phyloP scores from a whole-genome alignment of 1,140 invertebrate genomes.

The Tribolium madens region DNA sequence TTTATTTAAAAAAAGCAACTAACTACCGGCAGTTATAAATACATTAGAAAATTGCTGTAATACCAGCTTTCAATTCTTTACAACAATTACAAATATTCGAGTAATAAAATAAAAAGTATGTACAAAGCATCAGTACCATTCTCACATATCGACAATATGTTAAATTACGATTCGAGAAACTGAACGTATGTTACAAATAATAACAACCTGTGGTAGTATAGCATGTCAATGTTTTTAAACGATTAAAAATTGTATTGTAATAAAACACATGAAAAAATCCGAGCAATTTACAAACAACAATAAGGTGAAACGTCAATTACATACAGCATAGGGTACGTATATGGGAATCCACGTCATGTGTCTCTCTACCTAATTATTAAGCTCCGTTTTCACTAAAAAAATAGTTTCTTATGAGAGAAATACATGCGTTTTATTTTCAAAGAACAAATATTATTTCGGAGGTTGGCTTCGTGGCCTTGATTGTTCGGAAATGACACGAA shows the following conservation, averaged over 20 bases:
- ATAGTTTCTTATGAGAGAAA: background rate
- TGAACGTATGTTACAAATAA: background rate
- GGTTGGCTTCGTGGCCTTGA: slow-evolving; percentile 6
- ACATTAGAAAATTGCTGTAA: too few species aligned
- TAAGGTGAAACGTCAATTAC: slow-evolving; percentile 27
- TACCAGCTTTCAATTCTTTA: background rate
- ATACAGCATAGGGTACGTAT: slow-evolving; percentile 28
- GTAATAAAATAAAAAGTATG: background rate
- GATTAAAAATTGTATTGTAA: slow-evolving; percentile 29
- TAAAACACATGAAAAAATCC: slow-evolving; percentile 32
- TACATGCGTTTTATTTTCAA: background rate
- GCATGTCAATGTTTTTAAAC: slow-evolving; percentile 31
- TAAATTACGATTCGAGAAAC: slow-evolving; percentile 10
- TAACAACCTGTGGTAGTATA: background rate
- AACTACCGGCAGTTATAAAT: too few species aligned
- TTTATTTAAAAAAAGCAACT: too few species aligned
- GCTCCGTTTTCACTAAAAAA: slow-evolving; percentile 3
- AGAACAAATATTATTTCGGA: background rate
- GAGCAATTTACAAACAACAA: slow-evolving; percentile 29
- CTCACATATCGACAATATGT: slow-evolving; percentile 26
- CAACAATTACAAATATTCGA: background rate
- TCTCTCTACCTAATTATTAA: slow-evolving; percentile 19
- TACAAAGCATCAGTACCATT: background rate
- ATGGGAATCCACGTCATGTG: slow-evolving; percentile 36
- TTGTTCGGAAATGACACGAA: slow-evolving; percentile 14